Percentiles rank a stretch among this genome's conserved stretches.
These are phyloP conservation scores for Coturnix japonica DNA, from an alignment of 2,113 vertebrate genomes.

Conservation along the genomic window DNA sequence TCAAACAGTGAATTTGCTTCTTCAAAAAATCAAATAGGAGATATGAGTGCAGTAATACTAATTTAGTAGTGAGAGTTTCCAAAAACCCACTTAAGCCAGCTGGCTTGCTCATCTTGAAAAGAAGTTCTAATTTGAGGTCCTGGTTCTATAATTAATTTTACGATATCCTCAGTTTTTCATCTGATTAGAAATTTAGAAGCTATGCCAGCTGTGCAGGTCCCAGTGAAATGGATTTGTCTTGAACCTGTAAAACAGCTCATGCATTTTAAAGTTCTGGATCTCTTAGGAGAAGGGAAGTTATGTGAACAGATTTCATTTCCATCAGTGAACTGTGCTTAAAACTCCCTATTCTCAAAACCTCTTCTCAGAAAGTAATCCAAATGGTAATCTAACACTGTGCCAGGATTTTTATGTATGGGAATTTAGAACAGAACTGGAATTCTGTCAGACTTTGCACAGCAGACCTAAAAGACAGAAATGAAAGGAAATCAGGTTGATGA, in stretches of 20 bases:
- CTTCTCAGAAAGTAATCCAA: background rate
- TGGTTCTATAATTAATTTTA: background rate
- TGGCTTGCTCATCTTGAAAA: background rate
- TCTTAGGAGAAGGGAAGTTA: background rate
- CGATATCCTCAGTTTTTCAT: background rate
- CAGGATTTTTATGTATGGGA: background rate
- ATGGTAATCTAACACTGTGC: background rate
- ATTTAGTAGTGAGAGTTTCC: background rate
- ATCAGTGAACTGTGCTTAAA: background rate
- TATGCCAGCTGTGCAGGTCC: background rate
- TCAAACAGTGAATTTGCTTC: background rate
- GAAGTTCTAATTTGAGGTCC: background rate
- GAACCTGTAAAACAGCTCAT: background rate
- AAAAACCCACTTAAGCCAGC: background rate
- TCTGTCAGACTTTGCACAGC: background rate
- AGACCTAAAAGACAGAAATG: background rate
- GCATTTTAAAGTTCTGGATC: background rate
- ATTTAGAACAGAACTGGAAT: background rate
- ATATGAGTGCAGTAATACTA: background rate
- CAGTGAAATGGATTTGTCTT: background rate
- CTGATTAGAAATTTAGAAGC: background rate
- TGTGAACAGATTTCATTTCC: background rate
- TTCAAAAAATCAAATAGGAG: background rate
- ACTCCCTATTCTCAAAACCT: background rate
- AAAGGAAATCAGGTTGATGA: background rate